These are phyloP conservation scores for Arizona elegans DNA, from an alignment of 2,113 vertebrate species.

Conservation along the genomic window DNA sequence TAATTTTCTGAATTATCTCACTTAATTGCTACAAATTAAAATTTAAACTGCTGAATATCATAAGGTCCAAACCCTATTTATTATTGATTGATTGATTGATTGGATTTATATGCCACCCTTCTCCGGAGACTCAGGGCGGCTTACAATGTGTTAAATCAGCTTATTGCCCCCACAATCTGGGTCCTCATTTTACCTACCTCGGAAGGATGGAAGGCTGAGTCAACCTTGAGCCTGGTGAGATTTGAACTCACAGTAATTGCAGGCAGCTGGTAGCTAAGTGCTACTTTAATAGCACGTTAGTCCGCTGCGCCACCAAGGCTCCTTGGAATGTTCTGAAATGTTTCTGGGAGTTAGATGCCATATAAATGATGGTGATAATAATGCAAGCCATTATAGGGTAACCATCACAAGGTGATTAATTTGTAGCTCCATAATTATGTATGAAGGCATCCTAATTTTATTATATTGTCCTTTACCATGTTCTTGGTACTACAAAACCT, in stretches of 20 bases:
- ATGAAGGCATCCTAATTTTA: background rate
- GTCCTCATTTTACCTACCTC: no score
- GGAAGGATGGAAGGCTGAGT: no score
- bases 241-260: no score
- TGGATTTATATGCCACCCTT: no score
- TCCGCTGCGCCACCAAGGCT: no score
- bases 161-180: no score
- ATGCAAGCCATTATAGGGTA: background rate
- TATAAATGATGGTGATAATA: background rate
- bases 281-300: no score
- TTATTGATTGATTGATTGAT: no score
- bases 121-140: no score
- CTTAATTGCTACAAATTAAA: background rate
- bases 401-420: background rate
- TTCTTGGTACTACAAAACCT: background rate
- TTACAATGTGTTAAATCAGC: no score
- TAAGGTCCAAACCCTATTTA: background rate
- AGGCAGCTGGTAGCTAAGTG: no score
- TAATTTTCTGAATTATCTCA: background rate
- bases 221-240: no score
- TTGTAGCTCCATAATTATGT: background rate
- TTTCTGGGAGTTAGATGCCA: background rate
- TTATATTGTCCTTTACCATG: background rate
- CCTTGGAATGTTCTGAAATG: background rate
- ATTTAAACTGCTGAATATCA: background rate